These are phyloP conservation scores for Rhabdornis inornatus DNA, from an alignment of 2,113 vertebrate genomes.

Conservation along the genomic window DNA sequence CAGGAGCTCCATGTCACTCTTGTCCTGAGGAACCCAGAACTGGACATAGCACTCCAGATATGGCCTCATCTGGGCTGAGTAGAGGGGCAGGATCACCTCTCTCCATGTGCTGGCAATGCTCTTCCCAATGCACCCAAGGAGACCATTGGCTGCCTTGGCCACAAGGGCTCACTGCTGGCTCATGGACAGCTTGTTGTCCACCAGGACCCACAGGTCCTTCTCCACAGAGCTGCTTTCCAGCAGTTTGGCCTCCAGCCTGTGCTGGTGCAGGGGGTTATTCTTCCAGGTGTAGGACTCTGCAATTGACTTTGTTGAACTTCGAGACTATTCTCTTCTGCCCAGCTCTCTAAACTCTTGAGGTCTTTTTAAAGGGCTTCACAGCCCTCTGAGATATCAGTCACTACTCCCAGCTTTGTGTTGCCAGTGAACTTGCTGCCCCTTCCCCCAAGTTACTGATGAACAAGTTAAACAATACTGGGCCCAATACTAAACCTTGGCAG, in stretches of 20 bases:
- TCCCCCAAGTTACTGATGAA: background rate
- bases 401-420: background rate
- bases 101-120: background rate
- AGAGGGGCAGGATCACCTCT: background rate
- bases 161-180: background rate
- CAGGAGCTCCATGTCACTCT: background rate
- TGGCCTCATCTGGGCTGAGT: background rate
- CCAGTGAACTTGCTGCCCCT: background rate
- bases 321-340: background rate
- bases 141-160: background rate
- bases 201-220: background rate
- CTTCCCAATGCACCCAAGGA: accelerated
- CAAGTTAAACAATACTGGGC: background rate
- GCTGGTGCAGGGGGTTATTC: background rate
- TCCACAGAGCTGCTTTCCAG: background rate
- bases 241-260: background rate
- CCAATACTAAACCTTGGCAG: background rate
- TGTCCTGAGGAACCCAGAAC: background rate
- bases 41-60: background rate
- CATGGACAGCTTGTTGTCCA: background rate
- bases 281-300: background rate
- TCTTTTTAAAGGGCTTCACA: background rate
- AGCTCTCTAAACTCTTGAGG: background rate
- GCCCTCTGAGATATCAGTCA: background rate
- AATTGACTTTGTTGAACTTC: background rate